These are phyloP conservation scores for Aphaenogaster rudis DNA, from an alignment of 1,140 invertebrate species.

Conservation along the genomic window DNA sequence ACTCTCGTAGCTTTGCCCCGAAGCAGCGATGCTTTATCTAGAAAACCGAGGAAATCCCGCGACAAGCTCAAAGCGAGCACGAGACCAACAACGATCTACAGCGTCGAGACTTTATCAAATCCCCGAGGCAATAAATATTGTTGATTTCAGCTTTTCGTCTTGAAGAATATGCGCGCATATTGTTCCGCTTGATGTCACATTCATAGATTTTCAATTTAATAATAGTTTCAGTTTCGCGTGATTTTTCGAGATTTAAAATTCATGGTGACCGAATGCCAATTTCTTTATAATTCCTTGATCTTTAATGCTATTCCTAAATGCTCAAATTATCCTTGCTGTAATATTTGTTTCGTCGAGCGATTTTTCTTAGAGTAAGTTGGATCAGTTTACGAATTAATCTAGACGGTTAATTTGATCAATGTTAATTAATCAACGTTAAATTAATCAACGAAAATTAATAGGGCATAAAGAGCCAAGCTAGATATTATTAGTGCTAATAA, in stretches of 20 bases:
- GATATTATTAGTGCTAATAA: no score
- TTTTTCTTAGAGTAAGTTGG: not conserved
- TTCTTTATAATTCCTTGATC: not conserved
- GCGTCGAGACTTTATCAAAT: conserved; percentile 62
- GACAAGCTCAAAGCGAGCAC: conserved; percentile 57
- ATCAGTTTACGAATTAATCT: not conserved
- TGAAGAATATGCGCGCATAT: not conserved
- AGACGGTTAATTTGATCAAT: not conserved
- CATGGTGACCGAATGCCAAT: not conserved
- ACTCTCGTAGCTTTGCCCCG: conserved; percentile 12
- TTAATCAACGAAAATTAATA: no score
- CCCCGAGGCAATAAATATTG: conserved; percentile 50
- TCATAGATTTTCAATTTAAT: conserved; percentile 28
- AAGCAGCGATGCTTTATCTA: conserved; percentile 66
- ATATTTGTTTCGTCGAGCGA: not conserved
- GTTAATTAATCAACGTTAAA: no score
- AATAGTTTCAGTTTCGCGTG: not conserved
- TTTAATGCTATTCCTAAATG: no score
- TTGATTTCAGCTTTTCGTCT: conserved; percentile 43
- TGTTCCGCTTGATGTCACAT: conserved; percentile 15
- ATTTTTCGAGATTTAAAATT: not conserved
- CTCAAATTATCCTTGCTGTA: not conserved
- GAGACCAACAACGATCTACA: conserved; percentile 10
- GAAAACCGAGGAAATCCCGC: conserved; percentile 53
- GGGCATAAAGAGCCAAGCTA: no score